Percentiles rank a stretch among this genome's conserved stretches.
Conservation (phyloP, 2,113 vertebrate species). For the Apistogramma diplotaenia region DNA sequence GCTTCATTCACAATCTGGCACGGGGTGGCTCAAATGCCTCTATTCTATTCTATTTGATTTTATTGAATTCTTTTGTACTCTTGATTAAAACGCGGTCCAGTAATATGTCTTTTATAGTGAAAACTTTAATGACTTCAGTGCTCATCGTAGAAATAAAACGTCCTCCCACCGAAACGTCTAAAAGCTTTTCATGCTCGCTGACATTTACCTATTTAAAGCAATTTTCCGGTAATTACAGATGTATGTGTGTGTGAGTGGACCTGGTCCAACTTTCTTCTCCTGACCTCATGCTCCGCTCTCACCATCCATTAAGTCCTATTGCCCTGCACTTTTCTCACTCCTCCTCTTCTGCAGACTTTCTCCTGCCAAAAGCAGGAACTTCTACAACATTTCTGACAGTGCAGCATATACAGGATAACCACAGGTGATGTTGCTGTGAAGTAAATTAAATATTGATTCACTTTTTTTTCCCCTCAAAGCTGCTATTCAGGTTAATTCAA, state of each 20-base stretch:
- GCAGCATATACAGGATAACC: not conserved
- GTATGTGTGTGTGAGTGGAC: not conserved
- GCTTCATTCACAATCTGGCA: conserved; percentile 26
- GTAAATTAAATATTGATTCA: not conserved
- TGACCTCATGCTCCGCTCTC: not conserved
- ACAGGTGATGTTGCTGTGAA: not conserved
- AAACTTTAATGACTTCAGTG: not conserved
- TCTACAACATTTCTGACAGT: not conserved
- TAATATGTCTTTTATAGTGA: not conserved
- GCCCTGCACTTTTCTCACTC: not conserved
- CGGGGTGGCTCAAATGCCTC: conserved; percentile 8
- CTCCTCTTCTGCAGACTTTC: not conserved
- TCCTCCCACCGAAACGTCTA: not conserved
- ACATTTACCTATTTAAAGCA: not conserved
- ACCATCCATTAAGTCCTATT: not conserved
- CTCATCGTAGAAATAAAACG: not conserved
- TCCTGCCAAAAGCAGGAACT: not conserved
- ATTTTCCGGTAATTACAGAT: not conserved
- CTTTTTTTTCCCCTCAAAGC: not conserved
- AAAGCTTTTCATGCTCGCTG: not conserved
- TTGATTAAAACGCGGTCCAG: not conserved
- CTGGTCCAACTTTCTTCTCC: not conserved
- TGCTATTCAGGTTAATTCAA: not conserved
- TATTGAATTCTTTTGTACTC: not conserved
- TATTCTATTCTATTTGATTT: conserved; percentile 1